These are phyloP conservation scores for Celastrina argiolus DNA, from an alignment of 2,888 invertebrate genomes.

Conservation along the genomic window DNA sequence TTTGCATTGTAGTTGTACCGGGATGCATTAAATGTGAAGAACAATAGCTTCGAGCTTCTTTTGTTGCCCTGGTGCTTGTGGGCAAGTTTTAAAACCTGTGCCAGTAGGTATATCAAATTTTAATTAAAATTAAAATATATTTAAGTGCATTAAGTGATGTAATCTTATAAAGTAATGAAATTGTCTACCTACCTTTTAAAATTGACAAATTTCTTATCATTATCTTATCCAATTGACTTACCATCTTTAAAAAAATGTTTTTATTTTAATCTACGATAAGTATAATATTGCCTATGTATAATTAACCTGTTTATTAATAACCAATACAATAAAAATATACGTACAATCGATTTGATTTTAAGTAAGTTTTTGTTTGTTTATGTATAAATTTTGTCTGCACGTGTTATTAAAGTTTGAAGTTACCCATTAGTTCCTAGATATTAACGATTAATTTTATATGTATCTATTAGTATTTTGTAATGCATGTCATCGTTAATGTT, in stretches of 20 bases:
- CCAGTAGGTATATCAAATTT: not conserved
- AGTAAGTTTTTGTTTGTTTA: not conserved
- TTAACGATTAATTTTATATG: not conserved
- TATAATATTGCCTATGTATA: no score
- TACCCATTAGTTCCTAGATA: not conserved
- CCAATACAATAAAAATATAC: no score
- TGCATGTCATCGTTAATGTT: not conserved
- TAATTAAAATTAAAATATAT: not conserved
- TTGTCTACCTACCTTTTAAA: no score
- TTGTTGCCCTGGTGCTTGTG: constrained; percentile 26
- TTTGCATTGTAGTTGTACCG: not conserved
- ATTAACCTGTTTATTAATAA: no score
- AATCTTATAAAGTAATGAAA: no score
- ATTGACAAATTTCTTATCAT: no score
- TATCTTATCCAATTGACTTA: no score
- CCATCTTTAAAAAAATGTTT: no score
- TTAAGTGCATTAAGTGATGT: no score
- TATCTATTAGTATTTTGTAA: not conserved
- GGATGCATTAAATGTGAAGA: constrained; percentile 34
- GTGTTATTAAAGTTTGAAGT: not conserved
- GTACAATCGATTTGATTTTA: no score
- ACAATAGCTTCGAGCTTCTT: constrained; percentile 38
- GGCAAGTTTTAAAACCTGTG: not conserved
- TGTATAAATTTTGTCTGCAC: not conserved
- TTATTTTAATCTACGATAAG: no score